Conservation (phyloP, 2,113 vertebrate species). For the Fulica atra region DNA sequence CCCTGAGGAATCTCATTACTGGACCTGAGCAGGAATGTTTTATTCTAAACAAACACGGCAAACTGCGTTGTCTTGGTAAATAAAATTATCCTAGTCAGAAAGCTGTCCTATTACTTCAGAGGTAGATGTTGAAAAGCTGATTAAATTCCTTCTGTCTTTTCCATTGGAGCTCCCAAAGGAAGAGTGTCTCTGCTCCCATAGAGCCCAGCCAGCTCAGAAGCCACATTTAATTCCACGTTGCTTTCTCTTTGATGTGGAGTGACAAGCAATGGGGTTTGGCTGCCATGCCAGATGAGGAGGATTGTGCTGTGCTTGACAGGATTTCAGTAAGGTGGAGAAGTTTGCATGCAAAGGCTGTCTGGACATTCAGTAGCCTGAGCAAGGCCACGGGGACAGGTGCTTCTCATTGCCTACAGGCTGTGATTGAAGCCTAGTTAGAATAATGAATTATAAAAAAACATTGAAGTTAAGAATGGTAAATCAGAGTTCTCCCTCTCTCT, state of each 20-base stretch:
- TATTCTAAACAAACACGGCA: conserved; percentile 1
- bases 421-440: neutral
- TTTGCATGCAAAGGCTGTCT: neutral
- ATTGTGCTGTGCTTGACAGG: neutral
- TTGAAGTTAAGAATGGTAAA: neutral
- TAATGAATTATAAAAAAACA: neutral
- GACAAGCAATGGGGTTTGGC: conserved; percentile 23
- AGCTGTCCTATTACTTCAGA: conserved; percentile 19
- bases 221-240: conserved; percentile 41
- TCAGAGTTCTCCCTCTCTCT: neutral
- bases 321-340: neutral
- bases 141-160: conserved; percentile 71
- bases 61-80: neutral
- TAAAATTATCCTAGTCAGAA: conserved; percentile 15
- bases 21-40: conserved; percentile 6
- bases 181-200: conserved; percentile 13
- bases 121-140: conserved; percentile 20
- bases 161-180: conserved; percentile 39
- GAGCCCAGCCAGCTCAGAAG: conserved; percentile 36
- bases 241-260: conserved; percentile 26
- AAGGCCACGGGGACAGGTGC: neutral
- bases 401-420: neutral
- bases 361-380: neutral
- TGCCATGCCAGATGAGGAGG: neutral
- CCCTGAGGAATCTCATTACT: conserved; percentile 39